Base-by-base conservation (phyloP, 1,140 invertebrate genomes). In the Stenopsyche tienmushanensis region DNA sequence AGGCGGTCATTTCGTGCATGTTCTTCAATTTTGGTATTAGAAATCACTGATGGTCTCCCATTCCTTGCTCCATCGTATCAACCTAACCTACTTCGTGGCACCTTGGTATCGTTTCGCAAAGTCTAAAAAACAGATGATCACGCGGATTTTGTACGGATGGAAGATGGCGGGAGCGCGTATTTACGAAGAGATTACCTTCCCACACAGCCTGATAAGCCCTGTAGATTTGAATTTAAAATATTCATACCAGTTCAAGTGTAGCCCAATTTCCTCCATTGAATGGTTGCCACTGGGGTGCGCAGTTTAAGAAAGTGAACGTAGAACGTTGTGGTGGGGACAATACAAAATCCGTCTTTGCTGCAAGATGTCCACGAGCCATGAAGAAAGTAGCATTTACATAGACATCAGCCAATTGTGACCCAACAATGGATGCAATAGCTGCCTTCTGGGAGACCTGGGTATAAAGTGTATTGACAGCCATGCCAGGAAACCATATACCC, bases 211-310 rank as follows among this genome's bases (percentile, higher is more conserved):
- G n/a, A n/a, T n/a, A n/a, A n/a, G n/a, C n/a, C n/a, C n/a, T n/a
- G n/a, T n/a, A n/a, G n/a, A n/a, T n/a, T n/a, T n/a, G n/a, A n/a
- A n/a, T n/a, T 39, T 8, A 39, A 39, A 39, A 39, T 39, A n/a
- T 8, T 8, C 34, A 39, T 47, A 79, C 78, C 68, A 76, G 73
- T 72, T 81, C 79, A 9, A 81, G 69, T 39, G 55, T 72, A 70
- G 79, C 78, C 86, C 87, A 89, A 73, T 88, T 88, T 29, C 83
- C 84, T 53, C 78, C 83, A 67, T 87, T 87, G 64, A 88, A 84
- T 2, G 77, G 80, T 63, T 88, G 84, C 86, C 86, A 89, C 63
- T 85, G 86, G 1, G 86, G 85, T 2, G 82, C 84, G 1, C 77
- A 81, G 71, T 89, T 89, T 7, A 86, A 80, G 72, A 84, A 88